Base-by-base conservation (phyloP, 2,888 invertebrate species). In the Sceliomorpha sp. region DNA sequence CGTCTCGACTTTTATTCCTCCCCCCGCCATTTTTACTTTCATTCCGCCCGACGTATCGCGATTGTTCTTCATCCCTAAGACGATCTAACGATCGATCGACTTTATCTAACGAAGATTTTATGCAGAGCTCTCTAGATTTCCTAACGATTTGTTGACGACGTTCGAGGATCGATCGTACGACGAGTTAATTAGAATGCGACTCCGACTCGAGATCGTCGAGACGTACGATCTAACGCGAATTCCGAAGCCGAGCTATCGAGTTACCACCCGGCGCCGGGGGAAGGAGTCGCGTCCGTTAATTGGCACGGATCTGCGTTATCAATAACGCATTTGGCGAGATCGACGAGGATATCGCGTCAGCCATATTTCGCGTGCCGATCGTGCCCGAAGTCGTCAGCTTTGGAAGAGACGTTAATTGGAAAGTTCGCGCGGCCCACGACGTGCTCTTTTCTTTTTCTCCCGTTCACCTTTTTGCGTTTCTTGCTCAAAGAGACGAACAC, bases 231-330 rank as follows among this genome's bases (percentile, higher is more conserved):
- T 32, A 10, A 4, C 32, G n/a, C 24, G 5, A 15, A 24, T 36
- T 44, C 14, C 29, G 31, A 51, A 9, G 44, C 50, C n/a, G n/a
- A 26, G 9, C 20, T 51, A 53, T 37, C 13, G 31, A 15, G 26
- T 8, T 20, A 4, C 31, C 34, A 17, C 4, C 40, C n/a, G n/a
- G n/a, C n/a, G n/a, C n/a, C n/a, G n/a, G n/a, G n/a, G 59, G 60
- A 44, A 42, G 55, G 55, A 36, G 45, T 39, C 26, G 62, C 45
- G 42, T 26, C 62, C 68, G 62, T 68, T 68, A 68, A 68, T 68
- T 68, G 68, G 62, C 68, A 68, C 62, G 62, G 44, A 68, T 68
- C 62, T 40, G 68, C 62, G 62, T 59, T 62, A 62, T 60, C 56
- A 56, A 51, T 32, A 34, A 45, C 56, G 29, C 56, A 56, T 68